Evolutionary conservation across 2,888 invertebrate genomes (phyloP).

Genomic region (Macrosoma leucophasiata): DNA sequence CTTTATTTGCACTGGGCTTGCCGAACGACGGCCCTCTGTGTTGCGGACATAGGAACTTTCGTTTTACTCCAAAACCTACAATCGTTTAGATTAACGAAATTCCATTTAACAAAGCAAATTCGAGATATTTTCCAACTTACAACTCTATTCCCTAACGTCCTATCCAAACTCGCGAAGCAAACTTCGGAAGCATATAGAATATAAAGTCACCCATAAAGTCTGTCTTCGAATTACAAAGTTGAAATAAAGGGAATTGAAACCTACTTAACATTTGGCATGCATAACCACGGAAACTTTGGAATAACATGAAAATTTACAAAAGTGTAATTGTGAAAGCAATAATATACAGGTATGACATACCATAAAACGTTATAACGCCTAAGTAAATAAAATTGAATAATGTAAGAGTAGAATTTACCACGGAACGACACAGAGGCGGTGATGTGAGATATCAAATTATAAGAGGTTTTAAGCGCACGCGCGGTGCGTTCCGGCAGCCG

Average conservation of each 20-base stretch:
- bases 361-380: conserved; percentile 31
- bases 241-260: too few species aligned
- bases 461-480: conserved; percentile 63
- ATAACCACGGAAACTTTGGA: too few species aligned
- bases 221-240: too few species aligned
- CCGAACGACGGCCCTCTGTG: conserved; percentile 40
- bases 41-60: too few species aligned
- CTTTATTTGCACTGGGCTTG: conserved; percentile 52
- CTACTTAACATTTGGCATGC: too few species aligned
- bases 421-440: conserved; percentile 66
- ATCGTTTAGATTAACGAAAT: conserved; percentile 21
- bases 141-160: too few species aligned
- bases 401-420: conserved; percentile 65
- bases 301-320: too few species aligned
- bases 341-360: too few species aligned
- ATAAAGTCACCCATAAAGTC: too few species aligned
- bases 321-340: too few species aligned
- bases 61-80: conserved; percentile 36
- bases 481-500: conserved; percentile 38
- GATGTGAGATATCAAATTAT: conserved; percentile 71
- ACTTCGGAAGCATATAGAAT: too few species aligned
- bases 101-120: conserved; percentile 5
- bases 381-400: conserved; percentile 68
- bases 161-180: too few species aligned
- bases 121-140: neutral